These are phyloP conservation scores for Pseudochaenichthys georgianus DNA, from an alignment of 2,797 vertebrate genomes.

Conservation along the genomic window DNA sequence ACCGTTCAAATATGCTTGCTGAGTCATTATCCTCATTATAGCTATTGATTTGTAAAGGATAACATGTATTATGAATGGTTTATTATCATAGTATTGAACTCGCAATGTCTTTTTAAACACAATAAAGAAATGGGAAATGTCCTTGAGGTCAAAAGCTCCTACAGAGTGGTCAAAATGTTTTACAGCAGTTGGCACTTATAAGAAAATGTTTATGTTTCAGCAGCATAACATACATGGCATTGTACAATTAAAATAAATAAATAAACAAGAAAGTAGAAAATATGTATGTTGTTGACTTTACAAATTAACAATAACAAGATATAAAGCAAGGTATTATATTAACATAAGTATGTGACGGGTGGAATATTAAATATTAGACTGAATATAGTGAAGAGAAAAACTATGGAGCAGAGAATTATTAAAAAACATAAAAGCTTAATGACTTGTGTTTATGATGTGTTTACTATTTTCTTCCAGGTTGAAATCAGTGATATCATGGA, in stretches of 20 bases:
- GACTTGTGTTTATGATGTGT: neutral
- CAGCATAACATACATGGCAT: no score
- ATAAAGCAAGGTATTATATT: no score
- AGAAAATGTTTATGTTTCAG: no score
- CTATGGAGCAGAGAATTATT: no score
- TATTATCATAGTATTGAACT: neutral
- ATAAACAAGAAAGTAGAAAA: no score
- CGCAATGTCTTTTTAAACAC: neutral
- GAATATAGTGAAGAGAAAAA: no score
- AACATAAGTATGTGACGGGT: no score
- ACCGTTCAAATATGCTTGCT: neutral
- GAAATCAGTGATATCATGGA: conserved; percentile 97
- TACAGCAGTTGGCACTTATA: no score
- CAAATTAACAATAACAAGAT: no score
- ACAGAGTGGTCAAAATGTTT: neutral
- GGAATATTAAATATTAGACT: no score
- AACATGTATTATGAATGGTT: neutral
- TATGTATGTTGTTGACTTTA: no score
- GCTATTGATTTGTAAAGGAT: neutral
- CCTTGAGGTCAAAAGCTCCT: neutral
- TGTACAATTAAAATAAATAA: no score
- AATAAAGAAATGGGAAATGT: neutral
- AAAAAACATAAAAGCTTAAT: neutral
- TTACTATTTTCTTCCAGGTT: conserved; percentile 78
- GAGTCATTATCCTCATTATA: neutral